Evolutionary conservation across 53 echinoderm and acorn worm genomes (phyloP), one percentile per base, ranked within the genome.

Genomic region (Stichopus horrens): DNA sequence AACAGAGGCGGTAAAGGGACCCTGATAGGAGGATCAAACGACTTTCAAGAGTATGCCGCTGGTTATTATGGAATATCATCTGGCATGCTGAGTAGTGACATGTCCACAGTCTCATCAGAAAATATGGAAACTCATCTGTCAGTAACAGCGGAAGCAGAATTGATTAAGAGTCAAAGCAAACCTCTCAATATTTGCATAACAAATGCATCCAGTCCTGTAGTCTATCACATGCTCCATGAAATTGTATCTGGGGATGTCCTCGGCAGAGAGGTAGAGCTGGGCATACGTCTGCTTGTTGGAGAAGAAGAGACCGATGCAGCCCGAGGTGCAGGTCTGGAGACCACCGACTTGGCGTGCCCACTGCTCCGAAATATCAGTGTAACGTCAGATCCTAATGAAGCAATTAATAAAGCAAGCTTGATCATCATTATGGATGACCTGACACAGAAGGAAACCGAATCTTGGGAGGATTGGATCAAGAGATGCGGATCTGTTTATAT

Each of bases 21-120:
- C 37, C 93, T 97, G n/a, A 97, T 97, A 37, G 98, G 98, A 52
- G 98, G 98, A 5, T 95, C 93, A 52, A 97, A 97, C 87, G 98
- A 97, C 60, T 97, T 97, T 76, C 98, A 97, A 79, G 98, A 97
- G 71, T 97, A 95, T 90, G 98, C 98, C 57, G 89, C 76, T 37
- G 95, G 98, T 56, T 97, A 97, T 77, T 97, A 97, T 88, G 95
- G 98, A 19, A 90, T 95, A 84, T 90, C 91, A 10, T 97, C 98
- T 73, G 57, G 82, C 59, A 94, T 94, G 92, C 76, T 91, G 83
- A 97, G 98, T 77, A 93, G 52, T 71, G 95, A 97, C 57, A 97
- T 97, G 98, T 94, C 92, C 77, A 93, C 94, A 83, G 90, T 97
- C 9, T 73, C 91, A 58, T 79, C 75, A 2, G 98, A 97, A 76